Base-by-base conservation (phyloP, 2,113 vertebrate species). In the Megaleporinus macrocephalus region DNA sequence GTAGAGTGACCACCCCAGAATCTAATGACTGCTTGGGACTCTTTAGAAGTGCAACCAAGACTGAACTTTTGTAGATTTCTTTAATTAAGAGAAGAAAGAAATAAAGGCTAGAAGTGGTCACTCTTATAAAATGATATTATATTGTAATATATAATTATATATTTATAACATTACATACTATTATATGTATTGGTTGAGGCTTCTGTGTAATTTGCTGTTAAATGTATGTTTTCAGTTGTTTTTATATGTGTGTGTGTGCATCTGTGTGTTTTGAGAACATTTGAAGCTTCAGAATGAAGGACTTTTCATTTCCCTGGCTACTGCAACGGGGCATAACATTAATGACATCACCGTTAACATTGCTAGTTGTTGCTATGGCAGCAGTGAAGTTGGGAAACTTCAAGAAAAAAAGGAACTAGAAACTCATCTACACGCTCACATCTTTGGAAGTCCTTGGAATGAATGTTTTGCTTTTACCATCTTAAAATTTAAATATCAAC, bases 281-380 rank as follows among this genome's bases (percentile, higher is more conserved):
- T 61, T 12, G 13, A 61, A 26, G n/a, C 7, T 26, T 61, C 57
- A 24, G 24, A 61, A 26, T 26, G 22, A 26, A 61, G 57, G 57
- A 61, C 57, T 57, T n/a, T 57, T 57, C 55, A n/a, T n/a, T 57
- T 57, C 55, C 55, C 20, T 10, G 4, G 41, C 41, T 44, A 61
- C 57, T 61, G 57, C 57, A 61, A 4, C 12, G n/a, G 9, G 57
- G 14, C 12, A 13, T 26, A 61, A 12, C 57, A 26, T 61, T 61
- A 26, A 26, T 61, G 57, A 61, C 57, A 61, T 61, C 57, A 61
- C 10, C 0, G 57, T 61, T 61, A 26, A 26, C 24, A 61, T 61
- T 26, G 3, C n/a, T 61, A 24, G 57, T 47, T 49, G 24, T 79
- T 77, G 33, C 77, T 87, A 53, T 59, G 70, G n/a, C 57, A 61